Conservation (phyloP, 2,888 invertebrate genomes). For the Iphiclides podalirius region DNA sequence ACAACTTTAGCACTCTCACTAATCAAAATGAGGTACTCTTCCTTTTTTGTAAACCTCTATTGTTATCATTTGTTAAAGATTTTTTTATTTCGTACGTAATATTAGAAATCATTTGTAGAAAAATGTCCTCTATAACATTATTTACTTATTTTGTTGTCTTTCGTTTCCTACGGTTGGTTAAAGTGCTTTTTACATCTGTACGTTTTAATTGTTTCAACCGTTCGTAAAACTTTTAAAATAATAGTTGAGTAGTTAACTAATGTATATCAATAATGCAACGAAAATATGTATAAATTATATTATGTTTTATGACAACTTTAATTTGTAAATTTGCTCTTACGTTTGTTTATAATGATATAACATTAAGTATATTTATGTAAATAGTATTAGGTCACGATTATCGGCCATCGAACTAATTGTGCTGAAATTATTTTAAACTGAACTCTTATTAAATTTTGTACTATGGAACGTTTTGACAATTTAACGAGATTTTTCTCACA, state of each 20-base stretch:
- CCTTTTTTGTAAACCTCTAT: not conserved
- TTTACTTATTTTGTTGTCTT: not conserved
- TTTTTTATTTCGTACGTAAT: not conserved
- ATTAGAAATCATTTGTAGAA: not conserved
- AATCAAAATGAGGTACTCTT: not conserved
- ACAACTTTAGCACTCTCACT: not conserved
- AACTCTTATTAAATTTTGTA: too few species aligned
- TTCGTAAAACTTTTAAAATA: conserved; percentile 11
- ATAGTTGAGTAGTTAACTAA: conserved; percentile 1
- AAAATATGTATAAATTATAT: conserved; percentile 3
- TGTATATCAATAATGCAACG: conserved; percentile 2
- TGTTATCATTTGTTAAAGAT: not conserved
- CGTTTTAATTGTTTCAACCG: conserved; percentile 6
- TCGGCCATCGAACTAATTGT: too few species aligned
- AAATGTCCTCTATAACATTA: not conserved
- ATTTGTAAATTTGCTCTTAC: conserved; percentile 3
- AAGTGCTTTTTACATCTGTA: too few species aligned
- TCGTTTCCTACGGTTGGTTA: not conserved
- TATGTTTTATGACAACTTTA: conserved; percentile 7
- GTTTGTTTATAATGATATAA: not conserved
- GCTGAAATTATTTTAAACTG: too few species aligned
- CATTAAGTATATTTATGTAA: not conserved
- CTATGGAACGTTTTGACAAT: too few species aligned
- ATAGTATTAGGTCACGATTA: conserved; percentile 12
- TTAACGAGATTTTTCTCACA: too few species aligned